Base-by-base conservation (phyloP, 2,113 vertebrate species). In the Rhinoptilus africanus region DNA sequence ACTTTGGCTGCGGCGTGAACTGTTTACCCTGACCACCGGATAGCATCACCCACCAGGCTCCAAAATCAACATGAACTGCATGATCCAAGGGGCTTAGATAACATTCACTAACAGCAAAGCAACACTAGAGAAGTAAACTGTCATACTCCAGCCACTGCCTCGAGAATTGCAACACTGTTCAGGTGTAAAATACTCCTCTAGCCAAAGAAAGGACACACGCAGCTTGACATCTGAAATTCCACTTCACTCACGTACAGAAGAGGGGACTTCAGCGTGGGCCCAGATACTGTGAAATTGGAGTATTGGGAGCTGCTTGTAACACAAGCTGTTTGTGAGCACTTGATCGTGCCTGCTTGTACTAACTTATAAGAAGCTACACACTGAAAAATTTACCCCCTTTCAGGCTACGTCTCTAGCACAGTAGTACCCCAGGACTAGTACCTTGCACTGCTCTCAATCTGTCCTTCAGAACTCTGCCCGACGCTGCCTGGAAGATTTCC, bases 1-100 rank as follows among this genome's bases (percentile, higher is more conserved):
- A 89, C 97, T 97, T 97, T 98, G 97, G 51, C 89, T 92, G 83
- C 63, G 72, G 67, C 12, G 41, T 89, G 82, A 95, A 74, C 68
- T 95, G 79, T 95, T 97, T 95, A 43, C 92, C 26, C 73, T 60
- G n/a, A 56, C n/a, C 27, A 9, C 48, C 14, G 48, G 12, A 27
- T 77, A 83, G 63, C 35, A 91, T 92, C 68, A 57, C 56, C 69
- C 68, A 23, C 47, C n/a, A 54, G 71, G 67, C 79, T 96, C 73
- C 71, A 96, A 96, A 97, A 96, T 76, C 92, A 97, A 92, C 92
- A 96, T 69, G 79, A 96, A 68, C 85, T 85, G 17, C 78, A 8
- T 56, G 82, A 87, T 85, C 88, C 34, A 67, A 91, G 63, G 69
- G 76, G 64, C 67, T 66, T 32, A 86, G 87, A 73, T 85, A 96